Conservation (phyloP, 2,797 vertebrate genomes). For the Bryconaethiops microstoma region DNA sequence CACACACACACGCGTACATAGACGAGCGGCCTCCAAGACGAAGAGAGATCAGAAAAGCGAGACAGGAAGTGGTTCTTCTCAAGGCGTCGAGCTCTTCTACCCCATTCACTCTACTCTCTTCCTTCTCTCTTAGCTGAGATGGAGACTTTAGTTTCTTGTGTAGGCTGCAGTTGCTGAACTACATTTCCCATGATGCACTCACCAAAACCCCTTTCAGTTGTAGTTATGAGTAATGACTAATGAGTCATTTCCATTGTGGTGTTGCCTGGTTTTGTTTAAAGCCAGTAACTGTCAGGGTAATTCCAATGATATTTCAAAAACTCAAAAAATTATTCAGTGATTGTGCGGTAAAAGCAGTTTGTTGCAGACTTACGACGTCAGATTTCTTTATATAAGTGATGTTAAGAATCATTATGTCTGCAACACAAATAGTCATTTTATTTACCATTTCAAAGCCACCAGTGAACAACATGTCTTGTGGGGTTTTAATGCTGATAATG, state of each 20-base stretch:
- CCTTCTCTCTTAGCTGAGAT: slow-evolving; percentile 3
- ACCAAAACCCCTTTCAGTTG: background rate
- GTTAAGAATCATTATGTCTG: no score
- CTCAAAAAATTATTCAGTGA: no score
- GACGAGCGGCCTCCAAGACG: slow-evolving; percentile 22
- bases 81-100: slow-evolving; percentile 31
- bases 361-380: no score
- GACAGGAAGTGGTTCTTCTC: slow-evolving; percentile 56
- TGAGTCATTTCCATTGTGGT: background rate
- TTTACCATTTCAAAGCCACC: no score
- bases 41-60: slow-evolving; percentile 41
- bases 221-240: background rate
- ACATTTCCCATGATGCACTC: slow-evolving; percentile 44
- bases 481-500: no score
- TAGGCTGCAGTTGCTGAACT: slow-evolving; percentile 37
- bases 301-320: no score
- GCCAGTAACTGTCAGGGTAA: background rate
- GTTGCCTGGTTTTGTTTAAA: background rate
- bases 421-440: no score
- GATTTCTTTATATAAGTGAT: no score
- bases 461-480: no score
- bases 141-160: slow-evolving; percentile 24
- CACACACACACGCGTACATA: slow-evolving; percentile 51
- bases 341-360: no score
- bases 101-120: slow-evolving; percentile 27